Evolutionary conservation across 2,888 invertebrate genomes (phyloP).

Genomic region (Julus scanicus): DNA sequence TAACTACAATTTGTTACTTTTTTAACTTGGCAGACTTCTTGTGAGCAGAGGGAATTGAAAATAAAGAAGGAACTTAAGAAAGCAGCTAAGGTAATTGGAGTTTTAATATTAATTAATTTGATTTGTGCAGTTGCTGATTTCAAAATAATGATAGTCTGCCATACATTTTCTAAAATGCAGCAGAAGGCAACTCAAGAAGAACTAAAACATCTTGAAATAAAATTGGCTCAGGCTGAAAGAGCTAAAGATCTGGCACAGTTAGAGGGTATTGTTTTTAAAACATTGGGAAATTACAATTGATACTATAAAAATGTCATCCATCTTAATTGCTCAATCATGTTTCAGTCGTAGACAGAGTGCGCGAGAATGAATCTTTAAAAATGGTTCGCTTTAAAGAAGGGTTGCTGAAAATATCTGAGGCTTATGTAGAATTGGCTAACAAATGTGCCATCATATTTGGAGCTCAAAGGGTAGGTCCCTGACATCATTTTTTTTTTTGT

Average conservation of each 20-base stretch:
- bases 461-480: slow-evolving; percentile 66
- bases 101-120: neutral
- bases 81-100: slow-evolving; percentile 64
- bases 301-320: neutral
- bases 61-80: slow-evolving; percentile 68
- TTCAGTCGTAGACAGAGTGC: slow-evolving; percentile 68
- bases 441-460: slow-evolving; percentile 69
- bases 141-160: neutral
- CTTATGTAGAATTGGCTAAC: slow-evolving; percentile 69
- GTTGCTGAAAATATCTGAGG: slow-evolving; percentile 67
- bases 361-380: slow-evolving; percentile 70
- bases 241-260: slow-evolving; percentile 68
- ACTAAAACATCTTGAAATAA: slow-evolving; percentile 66
- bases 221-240: slow-evolving; percentile 68
- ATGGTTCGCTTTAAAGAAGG: slow-evolving; percentile 69
- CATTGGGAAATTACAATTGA: neutral
- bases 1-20: neutral
- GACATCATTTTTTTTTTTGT: neutral
- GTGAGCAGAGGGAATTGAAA: slow-evolving; percentile 67
- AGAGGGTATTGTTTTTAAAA: slow-evolving; percentile 66
- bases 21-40: slow-evolving; percentile 62
- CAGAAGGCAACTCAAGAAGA: slow-evolving; percentile 66
- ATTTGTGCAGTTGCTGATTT: neutral
- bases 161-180: neutral
- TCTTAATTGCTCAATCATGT: slow-evolving; percentile 54